Percentiles rank a stretch among this genome's conserved stretches.
phyloP scores from a whole-genome alignment of 2,888 invertebrate species.

The Pristionchus fissidentatus region DNA sequence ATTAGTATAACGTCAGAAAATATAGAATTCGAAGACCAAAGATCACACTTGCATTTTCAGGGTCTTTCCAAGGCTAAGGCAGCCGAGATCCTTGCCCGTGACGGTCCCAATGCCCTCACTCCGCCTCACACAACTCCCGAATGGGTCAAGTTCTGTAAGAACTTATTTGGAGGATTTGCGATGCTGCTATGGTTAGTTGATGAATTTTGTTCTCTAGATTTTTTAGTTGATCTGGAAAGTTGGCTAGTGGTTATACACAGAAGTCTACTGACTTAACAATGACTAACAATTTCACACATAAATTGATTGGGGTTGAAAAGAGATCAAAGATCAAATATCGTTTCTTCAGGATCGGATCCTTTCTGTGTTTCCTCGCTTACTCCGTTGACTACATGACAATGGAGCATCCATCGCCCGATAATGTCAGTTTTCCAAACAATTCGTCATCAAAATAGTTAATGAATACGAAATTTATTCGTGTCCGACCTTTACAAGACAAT shows the following conservation, averaged over 20 bases:
- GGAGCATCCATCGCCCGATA: constrained; percentile 75
- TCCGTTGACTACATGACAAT: constrained; percentile 61
- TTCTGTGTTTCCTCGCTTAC: constrained; percentile 59
- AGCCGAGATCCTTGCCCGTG: constrained; percentile 92
- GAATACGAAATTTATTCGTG: too few species aligned
- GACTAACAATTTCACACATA: too few species aligned
- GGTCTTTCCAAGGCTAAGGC: constrained; percentile 97
- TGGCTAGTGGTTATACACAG: too few species aligned
- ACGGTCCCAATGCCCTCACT: constrained; percentile 86
- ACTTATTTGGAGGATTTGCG: constrained; percentile 96
- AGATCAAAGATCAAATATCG: too few species aligned
- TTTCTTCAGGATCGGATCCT: constrained; percentile 84
- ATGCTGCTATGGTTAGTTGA: constrained; percentile 92
- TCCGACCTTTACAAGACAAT: not conserved
- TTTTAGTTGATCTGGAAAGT: too few species aligned
- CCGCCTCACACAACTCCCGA: constrained; percentile 97
- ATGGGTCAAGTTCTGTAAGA: constrained; percentile 99
- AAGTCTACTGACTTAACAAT: too few species aligned
- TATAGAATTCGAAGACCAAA: too few species aligned
- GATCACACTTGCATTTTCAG: constrained; percentile 79
- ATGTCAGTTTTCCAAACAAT: constrained; percentile 58
- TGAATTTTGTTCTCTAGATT: too few species aligned
- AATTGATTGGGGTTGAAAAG: constrained; percentile 80
- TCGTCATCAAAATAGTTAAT: not conserved
- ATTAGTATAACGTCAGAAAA: too few species aligned